Evolutionary conservation across 2,113 vertebrate genomes (phyloP), one percentile per base, ranked within the genome.

Genomic region (Ceyx cyanopectus): DNA sequence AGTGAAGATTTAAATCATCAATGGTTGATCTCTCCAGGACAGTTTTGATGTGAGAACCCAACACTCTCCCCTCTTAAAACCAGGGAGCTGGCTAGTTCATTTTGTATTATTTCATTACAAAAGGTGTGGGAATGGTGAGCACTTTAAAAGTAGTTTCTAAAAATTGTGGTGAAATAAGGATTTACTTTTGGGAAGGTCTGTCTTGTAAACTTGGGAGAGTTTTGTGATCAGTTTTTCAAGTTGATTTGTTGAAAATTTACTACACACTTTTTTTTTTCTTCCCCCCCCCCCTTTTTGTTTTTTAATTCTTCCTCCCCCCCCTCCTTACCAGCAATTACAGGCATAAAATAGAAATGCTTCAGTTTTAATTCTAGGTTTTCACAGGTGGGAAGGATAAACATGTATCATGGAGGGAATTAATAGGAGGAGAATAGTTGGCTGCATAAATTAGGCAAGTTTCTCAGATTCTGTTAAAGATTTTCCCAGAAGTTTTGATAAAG

Each of bases 1-100:
- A 90, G 79, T 73, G 97, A 94, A 97, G 98, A 90, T 94, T 98
- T 97, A 97, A 97, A 95, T 96, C 93, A 91, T 97, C 97, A 88
- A 70, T 85, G 92, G 94, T 53, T 92, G 77, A 83, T 95, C 96
- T 96, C 95, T 85, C 92, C 82, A 26, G 95, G 95, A 19, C 5
- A 7, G 74, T 94, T 97, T 78, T 88, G 96, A 94, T 86, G 95
- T 54, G 67, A 56, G 87, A 29, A 80, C 76, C 82, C 73, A 41
- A 3, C 79, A n/a, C 74, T 46, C 53, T 51, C 66, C 43, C 57
- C 41, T 91, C 83, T 85, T 69, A 27, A 37, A 22, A 10, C 41
- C 32, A 4, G 61, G 50, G 63, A 60, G 72, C 11, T 24, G 48
- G 8, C 41, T 46, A 85, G 27, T 29, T 81, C 78, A n/a, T 16